Evolutionary conservation across 1,140 invertebrate genomes (phyloP), one percentile per base, ranked within the genome.

Genomic region (Homalodisca vitripennis): DNA sequence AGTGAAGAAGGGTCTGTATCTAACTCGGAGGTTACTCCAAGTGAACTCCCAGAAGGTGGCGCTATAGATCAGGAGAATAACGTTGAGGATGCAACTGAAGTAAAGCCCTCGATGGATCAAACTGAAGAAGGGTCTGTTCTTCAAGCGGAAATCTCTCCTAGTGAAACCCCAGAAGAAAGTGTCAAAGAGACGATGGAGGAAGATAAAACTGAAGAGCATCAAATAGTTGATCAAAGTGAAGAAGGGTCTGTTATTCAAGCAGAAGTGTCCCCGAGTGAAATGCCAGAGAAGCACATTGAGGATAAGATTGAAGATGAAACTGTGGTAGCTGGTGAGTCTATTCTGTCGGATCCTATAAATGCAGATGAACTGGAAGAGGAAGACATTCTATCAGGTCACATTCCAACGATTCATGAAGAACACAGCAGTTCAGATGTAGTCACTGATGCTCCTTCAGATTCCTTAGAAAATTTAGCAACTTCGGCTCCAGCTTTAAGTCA

Each of bases 81-180:
- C 6, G 34, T 10, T 10, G 34, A 41, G 17, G 34, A 41, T 10
- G 17, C 6, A 6, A 41, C 6, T 6, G 6, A 6, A 41, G 6
- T 41, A 41, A 17, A 41, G 17, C 6, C 6, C 6, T 6, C 6
- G 17, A 41, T 6, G 6, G 17, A 41, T n/a, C n/a, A n/a, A n/a
- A n/a, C n/a, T n/a, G n/a, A n/a, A n/a, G n/a, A n/a, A n/a, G n/a
- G n/a, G n/a, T n/a, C n/a, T n/a, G n/a, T n/a, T n/a, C n/a, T n/a
- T n/a, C n/a, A n/a, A n/a, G n/a, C n/a, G n/a, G n/a, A n/a, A n/a
- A n/a, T n/a, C n/a, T n/a, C n/a, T n/a, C n/a, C n/a, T n/a, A n/a
- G n/a, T n/a, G n/a, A n/a, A 51, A 22, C 77, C 74, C 17, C 65
- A 79, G 76, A 78, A 27, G 74, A 76, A 67, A 76, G 73, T n/a